Percentiles rank a stretch among this genome's conserved stretches.
phyloP scores from a whole-genome alignment of 1,140 invertebrate genomes.

The Bilobella aurantiaca region DNA sequence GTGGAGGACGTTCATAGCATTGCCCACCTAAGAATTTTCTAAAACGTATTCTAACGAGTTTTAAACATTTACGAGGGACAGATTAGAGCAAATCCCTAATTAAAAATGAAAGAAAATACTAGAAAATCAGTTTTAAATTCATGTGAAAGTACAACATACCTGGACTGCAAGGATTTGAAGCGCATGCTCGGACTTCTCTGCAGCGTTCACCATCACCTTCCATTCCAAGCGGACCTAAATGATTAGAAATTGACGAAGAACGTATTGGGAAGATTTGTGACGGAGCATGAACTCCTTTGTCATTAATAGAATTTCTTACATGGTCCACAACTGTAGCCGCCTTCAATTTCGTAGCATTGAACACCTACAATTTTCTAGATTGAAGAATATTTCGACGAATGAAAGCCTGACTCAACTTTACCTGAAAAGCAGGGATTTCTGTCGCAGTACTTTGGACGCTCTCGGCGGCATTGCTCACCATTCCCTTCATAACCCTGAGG shows the following conservation, averaged over 20 bases:
- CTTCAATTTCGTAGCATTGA: background rate
- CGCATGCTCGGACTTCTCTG: background rate
- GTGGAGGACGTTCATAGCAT: background rate
- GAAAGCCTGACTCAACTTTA: background rate
- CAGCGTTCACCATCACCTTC: slow-evolving; percentile 3
- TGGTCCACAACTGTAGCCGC: background rate
- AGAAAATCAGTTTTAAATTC: background rate
- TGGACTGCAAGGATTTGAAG: background rate
- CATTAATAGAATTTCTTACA: background rate
- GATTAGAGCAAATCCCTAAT: no score
- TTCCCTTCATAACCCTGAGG: background rate
- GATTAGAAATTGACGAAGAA: no score
- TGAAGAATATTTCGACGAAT: background rate
- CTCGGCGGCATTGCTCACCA: background rate
- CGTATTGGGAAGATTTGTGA: no score
- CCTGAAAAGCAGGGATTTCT: background rate
- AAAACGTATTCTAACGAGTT: no score
- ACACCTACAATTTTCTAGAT: background rate
- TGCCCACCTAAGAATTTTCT: background rate
- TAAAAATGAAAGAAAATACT: no score
- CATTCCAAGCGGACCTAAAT: background rate
- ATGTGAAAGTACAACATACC: background rate
- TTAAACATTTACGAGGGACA: no score
- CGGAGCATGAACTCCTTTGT: no score
- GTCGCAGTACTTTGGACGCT: background rate